phyloP scores from a whole-genome alignment of 2,113 vertebrate species.

The Propithecus coquereli region DNA sequence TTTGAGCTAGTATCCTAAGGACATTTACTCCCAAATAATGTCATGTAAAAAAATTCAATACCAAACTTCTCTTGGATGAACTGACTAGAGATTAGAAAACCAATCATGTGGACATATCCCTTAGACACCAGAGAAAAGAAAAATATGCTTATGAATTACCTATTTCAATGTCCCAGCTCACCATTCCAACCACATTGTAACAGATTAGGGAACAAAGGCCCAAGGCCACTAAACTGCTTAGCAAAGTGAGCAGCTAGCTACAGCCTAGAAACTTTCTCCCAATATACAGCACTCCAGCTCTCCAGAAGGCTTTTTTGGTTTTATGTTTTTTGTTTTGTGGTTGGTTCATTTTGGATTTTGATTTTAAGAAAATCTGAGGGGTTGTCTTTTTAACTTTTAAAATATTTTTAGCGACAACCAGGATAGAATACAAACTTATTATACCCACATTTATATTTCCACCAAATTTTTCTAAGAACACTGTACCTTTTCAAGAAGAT shows the following conservation, averaged over 20 bases:
- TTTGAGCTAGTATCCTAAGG: constrained; percentile 10
- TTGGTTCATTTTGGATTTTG: neutral
- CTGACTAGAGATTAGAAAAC: neutral
- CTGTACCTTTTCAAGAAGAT: constrained; percentile 28
- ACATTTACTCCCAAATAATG: neutral
- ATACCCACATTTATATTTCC: neutral
- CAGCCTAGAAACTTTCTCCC: neutral
- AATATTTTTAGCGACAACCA: neutral
- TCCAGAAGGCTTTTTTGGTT: neutral
- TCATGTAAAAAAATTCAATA: neutral
- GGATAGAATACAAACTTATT: neutral
- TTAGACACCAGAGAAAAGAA: neutral
- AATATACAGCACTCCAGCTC: neutral
- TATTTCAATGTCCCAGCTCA: neutral
- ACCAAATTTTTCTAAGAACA: neutral
- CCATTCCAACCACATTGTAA: neutral
- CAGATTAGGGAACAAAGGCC: neutral
- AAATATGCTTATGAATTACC: neutral
- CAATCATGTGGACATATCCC: neutral
- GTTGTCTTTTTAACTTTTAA: neutral
- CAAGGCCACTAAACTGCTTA: neutral
- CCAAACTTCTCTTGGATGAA: constrained; percentile 6
- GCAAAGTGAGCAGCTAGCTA: neutral
- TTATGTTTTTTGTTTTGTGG: neutral
- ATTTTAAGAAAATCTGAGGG: neutral